Percentiles rank a stretch among this genome's conserved stretches.
Conservation (phyloP, 2,113 vertebrate genomes). For the Meriones unguiculatus region DNA sequence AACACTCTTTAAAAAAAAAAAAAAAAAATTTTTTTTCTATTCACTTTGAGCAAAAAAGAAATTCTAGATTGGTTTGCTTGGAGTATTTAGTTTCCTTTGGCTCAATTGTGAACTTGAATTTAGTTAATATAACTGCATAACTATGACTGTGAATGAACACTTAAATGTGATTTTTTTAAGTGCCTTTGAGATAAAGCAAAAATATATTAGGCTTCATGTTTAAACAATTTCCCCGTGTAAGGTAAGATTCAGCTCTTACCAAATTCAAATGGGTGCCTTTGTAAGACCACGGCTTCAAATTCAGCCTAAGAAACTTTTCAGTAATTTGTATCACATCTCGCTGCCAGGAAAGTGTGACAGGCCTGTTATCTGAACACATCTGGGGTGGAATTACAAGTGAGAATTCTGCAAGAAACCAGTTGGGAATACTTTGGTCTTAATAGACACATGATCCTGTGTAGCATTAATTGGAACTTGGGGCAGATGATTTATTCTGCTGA, state of each 20-base stretch:
- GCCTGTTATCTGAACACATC: conserved; percentile 9
- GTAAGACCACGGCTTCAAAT: conserved; percentile 45
- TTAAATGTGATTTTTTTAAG: conserved; percentile 42
- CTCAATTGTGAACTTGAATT: conserved; percentile 43
- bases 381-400: conserved; percentile 43
- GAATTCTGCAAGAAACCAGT: neutral
- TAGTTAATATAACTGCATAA: conserved; percentile 18
- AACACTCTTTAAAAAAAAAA: neutral
- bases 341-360: neutral
- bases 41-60: conserved; percentile 35
- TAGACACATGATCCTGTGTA: neutral
- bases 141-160: neutral
- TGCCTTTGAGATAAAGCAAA: conserved; percentile 44
- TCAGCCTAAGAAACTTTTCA: conserved; percentile 4
- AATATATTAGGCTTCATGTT: conserved; percentile 16
- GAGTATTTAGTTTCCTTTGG: conserved; percentile 12
- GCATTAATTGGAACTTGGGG: neutral
- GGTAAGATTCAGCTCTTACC: neutral
- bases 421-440: neutral
- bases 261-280: conserved; percentile 57
- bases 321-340: neutral
- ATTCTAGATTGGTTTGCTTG: neutral
- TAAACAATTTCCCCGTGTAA: neutral
- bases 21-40: neutral
- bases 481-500: neutral